Evolutionary conservation across 2,797 vertebrate species (phyloP).

Genomic region (Hylomyscus alleni): DNA sequence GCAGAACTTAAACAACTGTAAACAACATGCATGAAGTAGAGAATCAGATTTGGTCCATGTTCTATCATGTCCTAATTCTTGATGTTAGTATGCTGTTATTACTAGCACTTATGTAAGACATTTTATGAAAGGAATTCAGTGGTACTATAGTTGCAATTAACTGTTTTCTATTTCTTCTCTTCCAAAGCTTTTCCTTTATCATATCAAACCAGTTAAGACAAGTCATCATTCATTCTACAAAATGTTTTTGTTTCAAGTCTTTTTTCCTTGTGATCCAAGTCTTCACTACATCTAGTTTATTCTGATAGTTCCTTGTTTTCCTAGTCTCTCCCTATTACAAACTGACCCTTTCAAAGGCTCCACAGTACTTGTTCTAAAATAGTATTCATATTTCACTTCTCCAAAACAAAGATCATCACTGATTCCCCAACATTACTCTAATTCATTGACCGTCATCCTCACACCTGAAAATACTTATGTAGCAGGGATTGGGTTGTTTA

Average conservation of each 20-base stretch:
- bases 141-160: background rate
- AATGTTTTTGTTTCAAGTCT: constrained; percentile 16
- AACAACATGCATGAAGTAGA: background rate
- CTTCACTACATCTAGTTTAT: background rate
- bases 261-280: background rate
- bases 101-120: background rate
- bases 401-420: background rate
- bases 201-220: constrained; percentile 7
- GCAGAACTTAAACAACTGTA: background rate
- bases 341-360: constrained; percentile 2
- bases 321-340: background rate
- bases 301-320: background rate
- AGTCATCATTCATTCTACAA: constrained; percentile 24
- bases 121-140: constrained; percentile 4
- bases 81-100: background rate
- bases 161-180: background rate
- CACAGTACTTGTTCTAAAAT: constrained; percentile 5
- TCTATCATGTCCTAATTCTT: background rate
- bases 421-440: background rate
- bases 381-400: background rate
- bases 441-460: background rate
- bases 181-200: constrained; percentile 5
- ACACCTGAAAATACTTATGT: background rate
- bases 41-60: background rate
- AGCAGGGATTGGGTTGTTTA: background rate